Evolutionary conservation across 2,797 vertebrate species (phyloP).

Genomic region (Melanotaenia maccullochi): DNA sequence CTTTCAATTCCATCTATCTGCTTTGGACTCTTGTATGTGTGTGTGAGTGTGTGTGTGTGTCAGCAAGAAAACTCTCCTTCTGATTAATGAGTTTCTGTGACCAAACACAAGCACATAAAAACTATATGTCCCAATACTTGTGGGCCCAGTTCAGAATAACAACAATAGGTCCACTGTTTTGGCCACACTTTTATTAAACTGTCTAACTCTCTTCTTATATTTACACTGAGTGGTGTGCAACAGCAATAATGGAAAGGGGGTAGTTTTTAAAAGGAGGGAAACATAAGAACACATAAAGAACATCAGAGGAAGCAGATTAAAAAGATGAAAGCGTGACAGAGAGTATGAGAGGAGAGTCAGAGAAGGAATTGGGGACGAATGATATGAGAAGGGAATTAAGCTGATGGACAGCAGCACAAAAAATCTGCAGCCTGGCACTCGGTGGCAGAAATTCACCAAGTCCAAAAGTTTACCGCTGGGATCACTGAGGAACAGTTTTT

Average conservation of each 20-base stretch:
- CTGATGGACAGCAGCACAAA: conserved; percentile 44
- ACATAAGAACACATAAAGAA: conserved; percentile 24
- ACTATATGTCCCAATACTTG: conserved; percentile 57
- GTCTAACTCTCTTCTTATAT: too few species aligned
- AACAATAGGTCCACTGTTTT: conserved; percentile 77
- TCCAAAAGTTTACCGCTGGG: conserved; percentile 40
- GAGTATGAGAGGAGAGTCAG: conserved; percentile 30
- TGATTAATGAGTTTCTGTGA: conserved; percentile 59
- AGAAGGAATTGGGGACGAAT: conserved; percentile 44
- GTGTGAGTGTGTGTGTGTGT: conserved; percentile 7
- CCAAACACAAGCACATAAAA: conserved; percentile 35
- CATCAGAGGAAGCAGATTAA: conserved; percentile 59
- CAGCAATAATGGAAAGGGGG: conserved; percentile 23
- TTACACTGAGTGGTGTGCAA: conserved; percentile 28
- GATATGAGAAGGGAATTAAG: conserved; percentile 45
- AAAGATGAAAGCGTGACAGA: conserved; percentile 37
- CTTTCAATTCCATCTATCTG: conserved; percentile 38
- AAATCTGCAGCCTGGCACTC: conserved; percentile 44
- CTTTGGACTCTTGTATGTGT: conserved; percentile 7
- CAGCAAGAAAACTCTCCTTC: conserved; percentile 23
- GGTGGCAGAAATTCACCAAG: conserved; percentile 32
- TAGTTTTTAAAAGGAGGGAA: background rate
- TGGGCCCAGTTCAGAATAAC: conserved; percentile 55
- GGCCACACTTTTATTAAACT: conserved; percentile 65
- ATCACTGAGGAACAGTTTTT: conserved; percentile 22